Conservation (phyloP, 2,113 vertebrate species). For the Echinops telfairi region DNA sequence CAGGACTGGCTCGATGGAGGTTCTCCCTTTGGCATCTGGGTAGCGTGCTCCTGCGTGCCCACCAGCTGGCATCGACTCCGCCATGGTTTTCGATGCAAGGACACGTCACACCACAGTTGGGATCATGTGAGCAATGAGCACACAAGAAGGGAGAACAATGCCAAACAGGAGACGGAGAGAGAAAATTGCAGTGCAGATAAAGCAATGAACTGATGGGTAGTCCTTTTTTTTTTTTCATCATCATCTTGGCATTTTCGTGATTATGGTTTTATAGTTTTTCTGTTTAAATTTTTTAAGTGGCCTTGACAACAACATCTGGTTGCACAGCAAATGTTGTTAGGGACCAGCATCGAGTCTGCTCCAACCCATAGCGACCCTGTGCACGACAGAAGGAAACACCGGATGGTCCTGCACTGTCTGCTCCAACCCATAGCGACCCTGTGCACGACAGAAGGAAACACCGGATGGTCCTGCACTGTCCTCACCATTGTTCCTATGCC, state of each 20-base stretch:
- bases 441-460: too few relatives aligned
- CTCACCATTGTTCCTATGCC: too few relatives aligned
- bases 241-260: not conserved
- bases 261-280: not conserved
- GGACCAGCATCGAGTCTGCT: too few relatives aligned
- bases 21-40: not conserved
- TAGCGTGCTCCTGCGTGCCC: rapidly evolving
- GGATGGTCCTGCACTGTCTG: too few relatives aligned
- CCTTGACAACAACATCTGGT: not conserved
- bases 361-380: too few relatives aligned
- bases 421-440: too few relatives aligned
- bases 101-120: not conserved
- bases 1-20: not conserved
- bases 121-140: not conserved
- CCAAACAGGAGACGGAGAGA: not conserved
- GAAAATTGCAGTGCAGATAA: not conserved
- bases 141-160: too few relatives aligned
- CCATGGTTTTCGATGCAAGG: not conserved
- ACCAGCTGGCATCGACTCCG: not conserved
- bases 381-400: too few relatives aligned
- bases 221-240: not conserved
- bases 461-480: too few relatives aligned
- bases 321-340: not conserved
- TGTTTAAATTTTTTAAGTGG: not conserved
- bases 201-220: not conserved